A percentile compares a stretch with the other conserved stretches of the same genome.
These are phyloP conservation scores for Microctonus aethiopoides DNA, from an alignment of 2,888 invertebrate species.

Conservation along the genomic window DNA sequence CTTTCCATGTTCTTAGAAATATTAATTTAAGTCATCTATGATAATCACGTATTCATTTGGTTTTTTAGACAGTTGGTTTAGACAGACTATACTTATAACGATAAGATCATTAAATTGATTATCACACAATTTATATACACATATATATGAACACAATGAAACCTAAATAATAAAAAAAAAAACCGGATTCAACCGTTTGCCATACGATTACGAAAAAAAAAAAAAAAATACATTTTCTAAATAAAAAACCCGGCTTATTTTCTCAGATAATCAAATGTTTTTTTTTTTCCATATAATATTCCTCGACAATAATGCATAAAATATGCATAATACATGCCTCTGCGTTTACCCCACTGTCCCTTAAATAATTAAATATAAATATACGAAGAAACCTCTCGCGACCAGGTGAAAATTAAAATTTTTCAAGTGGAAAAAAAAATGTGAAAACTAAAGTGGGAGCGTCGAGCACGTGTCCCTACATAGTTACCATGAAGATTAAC, in stretches of 20 bases:
- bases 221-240: no score
- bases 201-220: no score
- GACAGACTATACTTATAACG: background rate
- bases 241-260: no score
- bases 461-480: slow-evolving; percentile 43
- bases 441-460: slow-evolving; percentile 26
- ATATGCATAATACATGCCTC: slow-evolving; percentile 41
- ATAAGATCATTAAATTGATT: slow-evolving; percentile 20
- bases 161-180: no score
- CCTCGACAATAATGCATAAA: no score
- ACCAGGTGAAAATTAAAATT: slow-evolving; percentile 56
- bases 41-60: slow-evolving; percentile 11
- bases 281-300: no score
- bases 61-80: slow-evolving; percentile 10
- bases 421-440: slow-evolving; percentile 37
- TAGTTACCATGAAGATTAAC: slow-evolving; percentile 53
- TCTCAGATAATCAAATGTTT: no score
- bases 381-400: no score
- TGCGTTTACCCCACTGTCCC: no score
- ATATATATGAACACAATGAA: no score
- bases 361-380: no score
- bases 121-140: background rate
- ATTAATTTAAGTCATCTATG: slow-evolving; percentile 23
- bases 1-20: slow-evolving; percentile 3
- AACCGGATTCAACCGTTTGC: no score